Evolutionary conservation across 2,888 invertebrate genomes (phyloP), one percentile per base, ranked within the genome.

Genomic region (Trichopria drosophilae): DNA sequence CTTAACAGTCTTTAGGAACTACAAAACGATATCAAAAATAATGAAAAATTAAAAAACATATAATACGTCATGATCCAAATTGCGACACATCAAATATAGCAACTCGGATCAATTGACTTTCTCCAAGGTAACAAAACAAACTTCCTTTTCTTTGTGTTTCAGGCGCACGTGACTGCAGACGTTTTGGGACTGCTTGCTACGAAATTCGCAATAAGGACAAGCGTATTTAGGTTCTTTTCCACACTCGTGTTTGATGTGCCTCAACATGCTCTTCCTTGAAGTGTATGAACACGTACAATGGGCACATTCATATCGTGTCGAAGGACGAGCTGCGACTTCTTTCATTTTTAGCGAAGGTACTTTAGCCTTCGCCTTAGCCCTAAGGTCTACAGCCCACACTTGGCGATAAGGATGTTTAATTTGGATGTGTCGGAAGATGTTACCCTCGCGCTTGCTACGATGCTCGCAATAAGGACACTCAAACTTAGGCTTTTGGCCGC

Each of bases 391-490:
- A 46, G 67, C 68, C 47, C 60, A 69, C 20, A 72, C 66, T 13
- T 57, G 59, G 28, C 68, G 57, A 7, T 56, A 54, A 0, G 67
- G 65, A 56, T 75, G 74, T 44, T 68, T 71, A 47, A 65, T 67
- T 13, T 71, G 64, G 5, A 74, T 69, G 52, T 75, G 74, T 13
- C 62, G 66, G 31, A 71, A 70, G 45, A 75, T 64, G 44, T 71
- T 69, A 1, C 69, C 72, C 16, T 72, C 73, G 31, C 72, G 68
- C 50, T 69, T 71, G 1, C 69, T 60, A 2, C 62, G 57, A 34
- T 67, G 66, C 39, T 60, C 53, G 57, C 73, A 73, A 51, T 67
- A 70, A 7, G 67, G 63, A 48, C 73, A 75, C 47, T 67, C 63
- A 53, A 72, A 76, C 45, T 71, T 66, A 1, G 66, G 67, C 13